phyloP scores from a whole-genome alignment of 2,797 vertebrate genomes.

The Sebastes melanostomus region DNA sequence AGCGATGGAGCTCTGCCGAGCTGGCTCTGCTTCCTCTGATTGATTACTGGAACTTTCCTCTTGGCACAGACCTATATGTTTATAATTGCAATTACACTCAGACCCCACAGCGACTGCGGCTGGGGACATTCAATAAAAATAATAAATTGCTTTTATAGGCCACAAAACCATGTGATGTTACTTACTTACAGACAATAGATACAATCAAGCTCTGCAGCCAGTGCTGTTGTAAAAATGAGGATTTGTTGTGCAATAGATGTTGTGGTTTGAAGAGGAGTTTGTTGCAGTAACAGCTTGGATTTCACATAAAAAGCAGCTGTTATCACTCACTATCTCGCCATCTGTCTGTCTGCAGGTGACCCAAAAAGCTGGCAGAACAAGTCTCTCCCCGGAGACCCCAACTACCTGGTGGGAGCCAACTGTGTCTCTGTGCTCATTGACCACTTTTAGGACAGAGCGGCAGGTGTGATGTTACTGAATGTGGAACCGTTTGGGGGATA shows the following conservation, averaged over 20 bases:
- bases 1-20: constrained; percentile 19
- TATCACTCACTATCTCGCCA: constrained; percentile 12
- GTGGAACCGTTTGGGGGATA: constrained; percentile 76
- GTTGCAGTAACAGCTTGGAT: not conserved
- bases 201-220: not conserved
- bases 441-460: constrained; percentile 89
- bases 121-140: constrained; percentile 47
- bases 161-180: not conserved
- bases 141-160: constrained; percentile 31
- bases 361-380: constrained; percentile 99
- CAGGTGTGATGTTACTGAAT: constrained; percentile 81
- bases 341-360: constrained; percentile 86
- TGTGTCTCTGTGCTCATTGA: constrained; percentile 99
- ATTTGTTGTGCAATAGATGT: not conserved
- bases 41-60: constrained; percentile 49
- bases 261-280: not conserved
- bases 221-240: not conserved
- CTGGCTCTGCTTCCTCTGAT: constrained; percentile 28
- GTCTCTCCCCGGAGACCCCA: constrained; percentile 96
- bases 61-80: constrained; percentile 51
- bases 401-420: constrained; percentile 99
- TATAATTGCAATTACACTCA: constrained; percentile 50
- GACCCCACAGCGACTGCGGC: constrained; percentile 35
- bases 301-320: not conserved
- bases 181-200: not conserved